phyloP scores from a whole-genome alignment of 2,888 invertebrate genomes.

The Chromoteleia sp. region DNA sequence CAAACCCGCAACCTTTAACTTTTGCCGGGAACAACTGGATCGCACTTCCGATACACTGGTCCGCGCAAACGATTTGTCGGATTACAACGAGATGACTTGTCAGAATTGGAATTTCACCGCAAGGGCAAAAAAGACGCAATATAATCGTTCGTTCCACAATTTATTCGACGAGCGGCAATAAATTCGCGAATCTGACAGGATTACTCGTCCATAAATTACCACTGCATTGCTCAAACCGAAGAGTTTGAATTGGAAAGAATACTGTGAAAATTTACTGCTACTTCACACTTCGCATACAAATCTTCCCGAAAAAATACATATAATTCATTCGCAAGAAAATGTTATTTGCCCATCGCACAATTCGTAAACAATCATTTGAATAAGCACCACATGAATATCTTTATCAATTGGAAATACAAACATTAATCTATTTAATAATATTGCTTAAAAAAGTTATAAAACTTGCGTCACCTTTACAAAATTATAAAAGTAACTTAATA shows the following conservation, averaged over 20 bases:
- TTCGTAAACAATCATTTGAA: conserved; percentile 10
- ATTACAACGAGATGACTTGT: conserved; percentile 60
- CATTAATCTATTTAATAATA: too few species aligned
- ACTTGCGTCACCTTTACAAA: too few species aligned
- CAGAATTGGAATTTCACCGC: conserved; percentile 52
- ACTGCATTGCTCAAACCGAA: conserved; percentile 59
- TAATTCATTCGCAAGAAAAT: conserved; percentile 14
- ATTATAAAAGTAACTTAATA: too few species aligned
- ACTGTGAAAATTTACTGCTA: conserved; percentile 63
- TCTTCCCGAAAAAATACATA: conserved; percentile 34
- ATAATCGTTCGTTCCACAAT: conserved; percentile 70
- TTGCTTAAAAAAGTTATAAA: too few species aligned
- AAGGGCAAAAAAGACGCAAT: conserved; percentile 51
- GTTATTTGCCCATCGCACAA: conserved; percentile 4
- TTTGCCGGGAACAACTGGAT: conserved; percentile 33
- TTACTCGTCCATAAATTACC: conserved; percentile 75
- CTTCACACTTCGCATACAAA: conserved; percentile 51
- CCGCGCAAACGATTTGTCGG: conserved; percentile 60
- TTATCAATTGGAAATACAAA: too few species aligned
- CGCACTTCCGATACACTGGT: conserved; percentile 40
- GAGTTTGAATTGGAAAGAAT: conserved; percentile 67
- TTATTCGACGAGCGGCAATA: conserved; percentile 74
- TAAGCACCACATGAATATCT: background rate
- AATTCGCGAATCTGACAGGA: conserved; percentile 76
- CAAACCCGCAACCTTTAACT: conserved; percentile 41